These are phyloP conservation scores for Pelobates cultripes DNA, from an alignment of 2,797 vertebrate species.

Conservation along the genomic window DNA sequence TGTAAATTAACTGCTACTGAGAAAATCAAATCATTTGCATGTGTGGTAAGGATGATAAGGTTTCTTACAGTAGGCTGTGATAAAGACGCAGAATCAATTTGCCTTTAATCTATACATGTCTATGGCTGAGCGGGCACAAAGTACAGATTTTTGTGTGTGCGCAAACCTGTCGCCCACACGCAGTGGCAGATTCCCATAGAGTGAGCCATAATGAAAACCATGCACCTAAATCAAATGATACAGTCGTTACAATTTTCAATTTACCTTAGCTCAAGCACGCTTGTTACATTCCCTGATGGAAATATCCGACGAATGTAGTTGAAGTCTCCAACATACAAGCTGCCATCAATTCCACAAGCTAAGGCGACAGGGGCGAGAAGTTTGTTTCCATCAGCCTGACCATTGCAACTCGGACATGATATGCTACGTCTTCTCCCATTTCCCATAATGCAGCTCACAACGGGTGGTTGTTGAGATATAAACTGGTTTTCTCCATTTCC, in stretches of 20 bases:
- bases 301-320: slow-evolving; percentile 96
- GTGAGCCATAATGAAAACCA: neutral
- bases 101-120: neutral
- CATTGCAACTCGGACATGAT: slow-evolving; percentile 97
- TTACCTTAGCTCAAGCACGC: slow-evolving; percentile 96
- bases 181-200: neutral
- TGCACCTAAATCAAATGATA: neutral
- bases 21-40: neutral
- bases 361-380: slow-evolving; percentile 92
- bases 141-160: neutral
- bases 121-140: neutral
- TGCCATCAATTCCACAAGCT: slow-evolving; percentile 93
- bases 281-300: slow-evolving; percentile 94
- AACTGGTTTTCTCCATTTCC: slow-evolving; percentile 97
- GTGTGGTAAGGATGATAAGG: neutral
- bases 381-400: slow-evolving; percentile 96
- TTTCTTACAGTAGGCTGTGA: neutral
- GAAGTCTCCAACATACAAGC: slow-evolving; percentile 95
- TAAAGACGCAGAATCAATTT: neutral
- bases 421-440: slow-evolving; percentile 96
- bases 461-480: slow-evolving; percentile 93
- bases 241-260: slow-evolving; percentile 1
- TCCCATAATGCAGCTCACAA: slow-evolving; percentile 97
- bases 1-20: neutral
- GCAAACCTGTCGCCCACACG: neutral